These are phyloP conservation scores for Aplochiton taeniatus DNA, from an alignment of 2,797 vertebrate genomes.

Conservation along the genomic window DNA sequence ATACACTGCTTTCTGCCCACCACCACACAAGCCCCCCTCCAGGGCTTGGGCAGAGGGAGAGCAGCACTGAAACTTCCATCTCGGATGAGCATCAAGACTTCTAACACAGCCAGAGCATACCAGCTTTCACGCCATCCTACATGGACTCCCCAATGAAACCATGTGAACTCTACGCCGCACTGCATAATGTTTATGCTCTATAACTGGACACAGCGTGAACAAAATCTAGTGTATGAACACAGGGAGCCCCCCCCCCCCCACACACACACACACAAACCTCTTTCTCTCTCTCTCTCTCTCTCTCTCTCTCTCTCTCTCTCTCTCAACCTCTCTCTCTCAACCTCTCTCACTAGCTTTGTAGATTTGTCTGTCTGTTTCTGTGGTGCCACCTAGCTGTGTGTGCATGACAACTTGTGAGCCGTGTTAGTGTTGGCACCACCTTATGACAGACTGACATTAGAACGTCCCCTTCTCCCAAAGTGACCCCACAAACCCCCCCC, in stretches of 20 bases:
- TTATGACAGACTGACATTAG: constrained; percentile 12
- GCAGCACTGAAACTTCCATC: too few relatives aligned
- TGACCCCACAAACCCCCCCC: constrained; percentile 15
- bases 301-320: not conserved
- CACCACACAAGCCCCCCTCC: too few relatives aligned
- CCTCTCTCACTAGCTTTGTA: constrained; percentile 5
- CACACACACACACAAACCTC: not conserved
- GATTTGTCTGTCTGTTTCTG: not conserved
- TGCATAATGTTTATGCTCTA: not conserved
- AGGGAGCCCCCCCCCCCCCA: constrained; percentile 8
- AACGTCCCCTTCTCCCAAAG: constrained; percentile 12
- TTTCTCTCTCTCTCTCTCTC: not conserved
- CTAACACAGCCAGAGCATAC: too few relatives aligned
- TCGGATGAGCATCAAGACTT: too few relatives aligned
- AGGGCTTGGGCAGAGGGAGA: too few relatives aligned
- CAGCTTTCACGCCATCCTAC: too few relatives aligned
- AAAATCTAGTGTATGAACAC: not conserved
- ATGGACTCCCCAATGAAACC: too few relatives aligned
- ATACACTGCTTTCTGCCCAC: too few relatives aligned
- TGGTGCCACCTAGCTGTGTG: not conserved
- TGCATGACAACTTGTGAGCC: constrained; percentile 29
- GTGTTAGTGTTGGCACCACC: constrained; percentile 1
- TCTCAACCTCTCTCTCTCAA: constrained; percentile 2
- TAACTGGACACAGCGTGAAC: too few relatives aligned
- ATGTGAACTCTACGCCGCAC: too few relatives aligned